Conservation (phyloP, 2,888 invertebrate species). For the Loripinus fragilis region DNA sequence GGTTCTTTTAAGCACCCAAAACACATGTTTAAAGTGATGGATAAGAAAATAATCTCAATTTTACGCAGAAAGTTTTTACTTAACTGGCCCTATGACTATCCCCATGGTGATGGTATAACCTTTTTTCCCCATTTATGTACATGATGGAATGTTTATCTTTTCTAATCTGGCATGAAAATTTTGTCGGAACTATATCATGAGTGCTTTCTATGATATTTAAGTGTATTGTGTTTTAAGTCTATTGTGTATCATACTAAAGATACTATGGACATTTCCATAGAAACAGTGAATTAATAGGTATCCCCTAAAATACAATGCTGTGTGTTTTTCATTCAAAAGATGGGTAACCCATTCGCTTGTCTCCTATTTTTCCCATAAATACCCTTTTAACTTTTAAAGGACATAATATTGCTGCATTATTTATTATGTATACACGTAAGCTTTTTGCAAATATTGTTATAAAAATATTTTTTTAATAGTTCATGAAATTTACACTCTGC, state of each 20-base stretch:
- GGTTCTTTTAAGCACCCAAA: too few species aligned
- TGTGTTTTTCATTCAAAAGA: not conserved
- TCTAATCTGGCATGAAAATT: conserved; percentile 12
- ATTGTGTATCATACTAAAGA: not conserved
- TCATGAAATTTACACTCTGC: not conserved
- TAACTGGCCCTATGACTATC: too few species aligned
- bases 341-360: not conserved
- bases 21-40: too few species aligned
- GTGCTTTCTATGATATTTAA: conserved; percentile 15
- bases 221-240: conserved; percentile 2
- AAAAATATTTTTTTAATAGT: not conserved
- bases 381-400: conserved; percentile 15
- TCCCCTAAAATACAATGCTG: not conserved
- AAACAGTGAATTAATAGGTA: not conserved
- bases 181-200: conserved; percentile 7
- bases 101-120: not conserved
- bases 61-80: too few species aligned
- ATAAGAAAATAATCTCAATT: too few species aligned
- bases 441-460: conserved; percentile 12
- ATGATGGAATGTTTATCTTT: conserved; percentile 26
- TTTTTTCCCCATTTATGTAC: conserved; percentile 15
- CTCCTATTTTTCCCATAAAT: not conserved
- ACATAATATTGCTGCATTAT: conserved; percentile 16
- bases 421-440: conserved; percentile 18
- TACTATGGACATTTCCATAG: conserved; percentile 1